These are phyloP conservation scores for Geotrupes spiniger DNA, from an alignment of 2,888 invertebrate species.

Conservation along the genomic window DNA sequence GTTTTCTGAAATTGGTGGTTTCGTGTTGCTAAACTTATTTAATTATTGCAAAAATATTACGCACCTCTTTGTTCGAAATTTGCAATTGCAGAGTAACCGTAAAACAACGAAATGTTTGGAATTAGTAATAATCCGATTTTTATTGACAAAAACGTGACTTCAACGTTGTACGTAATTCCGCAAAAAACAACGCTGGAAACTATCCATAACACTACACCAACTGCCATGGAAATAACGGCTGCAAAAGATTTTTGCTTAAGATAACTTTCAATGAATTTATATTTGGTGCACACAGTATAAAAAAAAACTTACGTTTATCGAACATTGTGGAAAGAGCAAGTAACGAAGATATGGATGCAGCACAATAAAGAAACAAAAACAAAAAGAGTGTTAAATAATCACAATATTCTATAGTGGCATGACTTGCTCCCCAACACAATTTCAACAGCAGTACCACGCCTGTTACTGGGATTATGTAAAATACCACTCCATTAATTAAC, in stretches of 20 bases:
- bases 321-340: conserved; percentile 78
- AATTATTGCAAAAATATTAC: too few species aligned
- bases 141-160: conserved; percentile 14
- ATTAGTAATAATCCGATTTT: conserved; percentile 37
- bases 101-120: conserved; percentile 45
- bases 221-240: conserved; percentile 44
- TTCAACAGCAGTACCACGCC: conserved; percentile 56
- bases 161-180: conserved; percentile 9
- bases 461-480: conserved; percentile 60
- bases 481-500: conserved; percentile 75
- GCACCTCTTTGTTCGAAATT: conserved; percentile 44
- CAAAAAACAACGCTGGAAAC: conserved; percentile 41
- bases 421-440: conserved; percentile 50
- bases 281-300: too few species aligned
- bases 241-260: too few species aligned
- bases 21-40: too few species aligned
- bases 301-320: conserved; percentile 61
- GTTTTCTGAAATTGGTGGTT: conserved; percentile 45
- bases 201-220: conserved; percentile 44
- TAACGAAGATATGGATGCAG: conserved; percentile 69
- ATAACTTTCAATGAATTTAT: too few species aligned
- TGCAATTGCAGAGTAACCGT: conserved; percentile 41
- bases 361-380: conserved; percentile 68
- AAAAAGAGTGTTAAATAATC: conserved; percentile 64
- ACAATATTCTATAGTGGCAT: conserved; percentile 67